Evolutionary conservation across 2,113 vertebrate species (phyloP), one percentile per base, ranked within the genome.

Genomic region (Pteruthius melanotis): DNA sequence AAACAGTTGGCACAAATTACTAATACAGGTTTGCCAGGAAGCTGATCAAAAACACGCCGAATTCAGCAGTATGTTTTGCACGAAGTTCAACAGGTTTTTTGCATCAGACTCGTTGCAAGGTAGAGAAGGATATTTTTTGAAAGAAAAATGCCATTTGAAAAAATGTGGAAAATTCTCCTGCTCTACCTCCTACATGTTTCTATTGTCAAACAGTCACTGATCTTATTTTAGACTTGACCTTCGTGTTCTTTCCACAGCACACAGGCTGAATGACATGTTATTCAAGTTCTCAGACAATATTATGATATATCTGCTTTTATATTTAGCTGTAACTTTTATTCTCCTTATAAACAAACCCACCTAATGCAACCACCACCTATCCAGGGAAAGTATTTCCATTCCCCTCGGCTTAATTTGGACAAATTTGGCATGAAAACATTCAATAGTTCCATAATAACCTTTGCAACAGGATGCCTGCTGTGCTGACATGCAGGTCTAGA

Each of bases 181-280:
- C 97, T 97, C 96, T 94, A 93, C 95, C 94, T 97, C 97, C 95
- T 96, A 96, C 96, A 97, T 98, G 97, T 97, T 98, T 98, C 98
- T 98, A 97, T 98, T 98, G 97, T 96, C 96, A 91, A 97, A 96
- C 95, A 95, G 96, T 87, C 47, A 72, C 89, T 69, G 63, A 89
- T 96, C 97, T 98, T 98, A 98, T 98, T 98, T 98, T 98, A 98
- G 97, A 96, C 95, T 94, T 95, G 96, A 96, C 88, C 97, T 98
- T 96, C 91, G 39, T 95, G 91, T 97, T 97, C 96, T 97, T 97
- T 95, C 95, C 95, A 94, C 94, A 94, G 96, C 84, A 95, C 49
- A 21, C 95, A 92, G 93, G 81, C 95, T 96, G 96, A 98, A 97
- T 97, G 98, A 97, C 96, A 97, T 89, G 96, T 97, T 96, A 82